Evolutionary conservation across 2,888 invertebrate species (phyloP).

Genomic region (Nipponacmea schrenckii): DNA sequence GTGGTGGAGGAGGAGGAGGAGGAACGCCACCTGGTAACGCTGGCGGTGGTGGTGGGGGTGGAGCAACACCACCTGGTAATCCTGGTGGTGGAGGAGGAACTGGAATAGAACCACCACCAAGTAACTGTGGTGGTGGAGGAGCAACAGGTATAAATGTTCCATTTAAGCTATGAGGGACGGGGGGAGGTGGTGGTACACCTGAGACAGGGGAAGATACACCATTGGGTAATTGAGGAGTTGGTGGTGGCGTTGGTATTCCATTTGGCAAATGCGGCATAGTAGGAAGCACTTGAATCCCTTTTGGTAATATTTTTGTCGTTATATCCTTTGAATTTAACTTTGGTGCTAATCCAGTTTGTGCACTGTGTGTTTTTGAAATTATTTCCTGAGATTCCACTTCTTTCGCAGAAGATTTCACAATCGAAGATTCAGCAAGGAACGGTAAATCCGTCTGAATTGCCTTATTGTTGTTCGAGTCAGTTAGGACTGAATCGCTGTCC

Average conservation of each 20-base stretch:
- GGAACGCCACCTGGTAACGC: conserved; percentile 40
- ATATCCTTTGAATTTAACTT: too few species aligned
- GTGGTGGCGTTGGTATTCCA: conserved; percentile 66
- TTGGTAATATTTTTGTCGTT: background rate
- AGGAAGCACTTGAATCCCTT: background rate
- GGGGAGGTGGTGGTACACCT: conserved; percentile 45
- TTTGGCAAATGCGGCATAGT: conserved; percentile 35
- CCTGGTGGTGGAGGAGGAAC: conserved; percentile 44
- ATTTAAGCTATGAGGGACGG: conserved; percentile 24
- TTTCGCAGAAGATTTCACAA: background rate
- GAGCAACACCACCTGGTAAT: conserved; percentile 26
- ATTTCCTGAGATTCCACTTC: too few species aligned
- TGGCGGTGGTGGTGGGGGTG: conserved; percentile 33
- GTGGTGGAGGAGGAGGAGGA: conserved; percentile 53
- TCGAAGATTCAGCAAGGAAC: background rate
- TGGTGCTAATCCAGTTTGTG: conserved; percentile 10
- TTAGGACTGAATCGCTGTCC: background rate
- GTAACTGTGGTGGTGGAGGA: conserved; percentile 62
- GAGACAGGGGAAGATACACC: conserved; percentile 55
- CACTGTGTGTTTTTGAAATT: background rate
- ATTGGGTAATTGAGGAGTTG: conserved; percentile 57
- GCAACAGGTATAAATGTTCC: conserved; percentile 30
- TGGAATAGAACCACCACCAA: conserved; percentile 51
- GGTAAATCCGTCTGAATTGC: conserved; percentile 30
- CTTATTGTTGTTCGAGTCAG: conserved; percentile 16